Percentiles rank a stretch among this genome's conserved stretches.
These are phyloP conservation scores for Dicyrtomina minuta DNA, from an alignment of 2,888 invertebrate genomes.

Conservation along the genomic window DNA sequence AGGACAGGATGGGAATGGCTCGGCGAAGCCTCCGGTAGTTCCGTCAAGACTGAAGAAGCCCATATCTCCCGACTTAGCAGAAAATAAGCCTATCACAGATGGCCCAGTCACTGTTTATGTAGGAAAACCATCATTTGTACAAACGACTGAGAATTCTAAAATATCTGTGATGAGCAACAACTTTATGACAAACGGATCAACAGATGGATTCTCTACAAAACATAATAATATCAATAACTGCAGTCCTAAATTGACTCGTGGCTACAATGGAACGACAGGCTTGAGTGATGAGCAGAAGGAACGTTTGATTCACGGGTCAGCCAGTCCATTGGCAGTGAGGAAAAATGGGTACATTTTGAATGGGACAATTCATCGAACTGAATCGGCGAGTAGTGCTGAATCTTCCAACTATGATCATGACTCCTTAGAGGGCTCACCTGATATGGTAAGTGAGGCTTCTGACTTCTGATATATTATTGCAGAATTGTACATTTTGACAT, in stretches of 20 bases:
- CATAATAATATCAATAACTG: conserved; percentile 7
- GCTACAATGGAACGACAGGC: conserved; percentile 20
- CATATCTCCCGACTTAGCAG: conserved; percentile 3
- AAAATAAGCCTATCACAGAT: neutral
- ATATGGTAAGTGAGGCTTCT: conserved; percentile 14
- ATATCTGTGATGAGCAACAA: conserved; percentile 27
- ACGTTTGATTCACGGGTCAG: neutral
- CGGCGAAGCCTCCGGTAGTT: conserved; percentile 18
- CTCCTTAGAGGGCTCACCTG: conserved; percentile 26
- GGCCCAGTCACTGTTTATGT: conserved; percentile 30
- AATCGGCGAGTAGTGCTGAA: conserved; percentile 16
- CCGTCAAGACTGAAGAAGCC: conserved; percentile 35
- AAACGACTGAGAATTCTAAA: conserved; percentile 33
- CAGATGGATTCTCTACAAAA: conserved; percentile 21
- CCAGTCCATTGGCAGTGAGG: conserved; percentile 23
- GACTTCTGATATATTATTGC: no score
- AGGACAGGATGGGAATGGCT: conserved; percentile 1
- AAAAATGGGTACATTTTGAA: conserved; percentile 31
- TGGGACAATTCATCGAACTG: conserved; percentile 17
- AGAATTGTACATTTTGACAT: no score
- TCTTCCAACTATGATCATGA: conserved; percentile 27
- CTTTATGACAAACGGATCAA: conserved; percentile 14
- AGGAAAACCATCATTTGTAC: neutral
- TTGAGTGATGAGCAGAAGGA: conserved; percentile 20
- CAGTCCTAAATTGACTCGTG: conserved; percentile 33